phyloP scores from a whole-genome alignment of 2,113 vertebrate species.

The Dolichallabes microphthalmus region DNA sequence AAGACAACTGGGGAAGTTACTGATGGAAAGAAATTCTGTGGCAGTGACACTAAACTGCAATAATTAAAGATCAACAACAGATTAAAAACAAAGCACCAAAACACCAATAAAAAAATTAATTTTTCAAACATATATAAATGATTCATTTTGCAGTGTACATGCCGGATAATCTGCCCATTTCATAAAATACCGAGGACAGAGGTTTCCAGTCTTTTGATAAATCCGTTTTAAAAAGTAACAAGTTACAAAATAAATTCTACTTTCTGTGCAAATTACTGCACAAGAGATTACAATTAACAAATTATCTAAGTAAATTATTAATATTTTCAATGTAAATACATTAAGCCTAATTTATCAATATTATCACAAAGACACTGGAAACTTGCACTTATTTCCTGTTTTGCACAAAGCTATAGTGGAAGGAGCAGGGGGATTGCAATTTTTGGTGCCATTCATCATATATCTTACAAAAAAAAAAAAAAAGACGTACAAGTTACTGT shows the following conservation, averaged over 20 bases:
- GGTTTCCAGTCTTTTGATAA: neutral
- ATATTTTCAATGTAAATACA: neutral
- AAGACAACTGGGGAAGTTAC: constrained; percentile 46
- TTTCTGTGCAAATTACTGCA: neutral
- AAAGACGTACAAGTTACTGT: neutral
- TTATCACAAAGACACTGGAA: neutral
- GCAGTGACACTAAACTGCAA: neutral
- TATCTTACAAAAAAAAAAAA: neutral
- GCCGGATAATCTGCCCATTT: neutral
- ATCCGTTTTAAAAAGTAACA: neutral
- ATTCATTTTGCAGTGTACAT: neutral
- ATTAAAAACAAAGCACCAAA: neutral
- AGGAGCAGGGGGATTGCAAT: no score
- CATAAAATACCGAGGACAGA: neutral
- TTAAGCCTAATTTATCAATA: neutral
- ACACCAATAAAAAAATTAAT: neutral
- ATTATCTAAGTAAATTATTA: neutral
- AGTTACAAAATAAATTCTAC: neutral
- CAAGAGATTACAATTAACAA: neutral
- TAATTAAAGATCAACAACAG: constrained; percentile 30
- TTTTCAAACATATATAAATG: neutral
- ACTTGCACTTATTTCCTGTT: neutral
- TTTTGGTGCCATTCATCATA: neutral
- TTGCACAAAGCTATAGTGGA: neutral
- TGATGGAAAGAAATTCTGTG: constrained; percentile 41